A percentile compares a stretch with the other conserved stretches of the same genome.
Evolutionary conservation across 1,140 invertebrate genomes (phyloP).

Genomic region (Pantala flavescens): DNA sequence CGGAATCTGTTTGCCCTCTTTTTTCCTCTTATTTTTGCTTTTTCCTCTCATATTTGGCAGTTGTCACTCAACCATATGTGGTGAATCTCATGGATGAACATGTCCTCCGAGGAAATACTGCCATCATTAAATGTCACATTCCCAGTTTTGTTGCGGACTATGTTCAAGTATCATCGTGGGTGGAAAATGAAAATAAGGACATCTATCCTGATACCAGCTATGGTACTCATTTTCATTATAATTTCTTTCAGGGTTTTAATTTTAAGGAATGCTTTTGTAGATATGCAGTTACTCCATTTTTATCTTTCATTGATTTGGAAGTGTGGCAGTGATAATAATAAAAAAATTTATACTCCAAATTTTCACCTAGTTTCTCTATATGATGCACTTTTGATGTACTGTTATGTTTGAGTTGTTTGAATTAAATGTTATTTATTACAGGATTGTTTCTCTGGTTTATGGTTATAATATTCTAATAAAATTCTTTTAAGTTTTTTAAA

Average conservation of each 20-base stretch:
- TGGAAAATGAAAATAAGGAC: slow-evolving; percentile 59
- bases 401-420: too few relatives aligned
- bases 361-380: too few relatives aligned
- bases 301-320: too few relatives aligned
- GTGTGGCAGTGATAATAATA: too few relatives aligned
- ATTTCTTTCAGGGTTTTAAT: neutral
- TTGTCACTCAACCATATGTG: slow-evolving; percentile 79
- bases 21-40: neutral
- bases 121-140: slow-evolving; percentile 84
- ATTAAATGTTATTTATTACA: too few relatives aligned
- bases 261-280: neutral
- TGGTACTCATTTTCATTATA: slow-evolving; percentile 41
- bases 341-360: too few relatives aligned
- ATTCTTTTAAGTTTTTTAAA: too few relatives aligned
- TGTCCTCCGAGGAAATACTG: slow-evolving; percentile 77
- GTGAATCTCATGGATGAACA: slow-evolving; percentile 85
- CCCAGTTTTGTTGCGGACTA: slow-evolving; percentile 86
- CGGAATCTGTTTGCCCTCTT: neutral
- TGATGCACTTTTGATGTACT: too few relatives aligned
- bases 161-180: slow-evolving; percentile 72
- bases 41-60: slow-evolving; percentile 38
- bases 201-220: slow-evolving; percentile 54
- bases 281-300: too few relatives aligned
- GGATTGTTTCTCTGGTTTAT: too few relatives aligned
- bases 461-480: too few relatives aligned